Conservation (phyloP, 1,140 invertebrate species). For the Musca vetustissima region DNA sequence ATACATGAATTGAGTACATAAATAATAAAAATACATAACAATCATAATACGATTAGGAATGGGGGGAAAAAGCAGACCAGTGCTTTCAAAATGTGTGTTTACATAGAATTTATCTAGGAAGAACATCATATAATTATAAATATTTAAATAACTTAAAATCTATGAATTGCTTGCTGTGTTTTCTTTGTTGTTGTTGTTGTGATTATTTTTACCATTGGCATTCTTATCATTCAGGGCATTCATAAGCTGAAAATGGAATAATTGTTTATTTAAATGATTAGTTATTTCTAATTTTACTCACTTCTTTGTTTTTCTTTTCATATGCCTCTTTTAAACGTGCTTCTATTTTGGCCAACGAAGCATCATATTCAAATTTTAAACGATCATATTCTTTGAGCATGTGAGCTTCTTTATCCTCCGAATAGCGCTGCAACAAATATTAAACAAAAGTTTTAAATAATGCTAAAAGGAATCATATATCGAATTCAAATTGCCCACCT, state of each 20-base stretch:
- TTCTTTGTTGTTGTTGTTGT: conserved; percentile 14
- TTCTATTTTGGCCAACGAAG: conserved; percentile 46
- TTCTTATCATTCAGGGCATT: conserved; percentile 1
- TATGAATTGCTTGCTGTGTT: conserved; percentile 11
- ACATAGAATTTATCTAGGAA: no score
- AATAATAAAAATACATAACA: no score
- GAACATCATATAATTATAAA: no score
- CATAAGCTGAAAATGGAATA: background rate
- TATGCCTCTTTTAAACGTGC: conserved; percentile 39
- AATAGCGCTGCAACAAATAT: conserved; percentile 33
- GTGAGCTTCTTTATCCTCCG: conserved; percentile 51
- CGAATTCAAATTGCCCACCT: conserved; percentile 42
- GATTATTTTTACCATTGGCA: conserved; percentile 1
- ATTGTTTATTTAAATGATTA: background rate
- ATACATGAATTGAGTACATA: no score
- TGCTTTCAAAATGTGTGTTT: no score
- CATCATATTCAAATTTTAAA: conserved; percentile 47
- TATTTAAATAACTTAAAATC: background rate
- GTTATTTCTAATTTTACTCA: background rate
- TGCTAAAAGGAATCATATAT: no score
- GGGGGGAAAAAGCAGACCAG: no score
- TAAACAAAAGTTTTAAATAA: background rate
- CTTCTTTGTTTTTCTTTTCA: conserved; percentile 37
- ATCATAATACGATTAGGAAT: no score
- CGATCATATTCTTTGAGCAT: conserved; percentile 50